Conservation (phyloP, 2,888 invertebrate species). For the Busseola fusca region DNA sequence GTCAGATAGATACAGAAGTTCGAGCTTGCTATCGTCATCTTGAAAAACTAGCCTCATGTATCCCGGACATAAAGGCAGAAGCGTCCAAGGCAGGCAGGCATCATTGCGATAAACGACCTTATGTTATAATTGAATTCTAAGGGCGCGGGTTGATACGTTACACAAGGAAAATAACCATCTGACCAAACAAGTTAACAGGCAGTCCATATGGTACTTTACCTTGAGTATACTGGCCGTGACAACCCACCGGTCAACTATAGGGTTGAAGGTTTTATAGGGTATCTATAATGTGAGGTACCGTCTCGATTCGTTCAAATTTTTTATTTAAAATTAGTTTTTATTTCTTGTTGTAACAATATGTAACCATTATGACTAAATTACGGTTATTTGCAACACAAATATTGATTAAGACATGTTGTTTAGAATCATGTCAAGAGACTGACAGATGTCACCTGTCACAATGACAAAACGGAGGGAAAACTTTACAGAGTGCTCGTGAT, state of each 20-base stretch:
- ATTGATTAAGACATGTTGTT: not conserved
- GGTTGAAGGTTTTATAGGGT: not conserved
- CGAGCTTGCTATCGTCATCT: not conserved
- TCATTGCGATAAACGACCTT: not conserved
- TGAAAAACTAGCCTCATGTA: not conserved
- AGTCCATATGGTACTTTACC: not conserved
- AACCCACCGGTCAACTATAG: not conserved
- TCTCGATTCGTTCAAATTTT: not conserved
- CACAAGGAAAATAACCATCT: not conserved
- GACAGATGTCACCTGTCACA: not conserved
- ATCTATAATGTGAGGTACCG: not conserved
- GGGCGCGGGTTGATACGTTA: not conserved
- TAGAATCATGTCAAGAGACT: not conserved
- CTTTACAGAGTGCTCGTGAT: not conserved
- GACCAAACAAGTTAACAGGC: constrained; percentile 6
- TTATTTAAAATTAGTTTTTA: not conserved
- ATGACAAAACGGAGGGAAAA: not conserved
- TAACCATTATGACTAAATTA: not conserved
- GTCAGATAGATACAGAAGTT: not conserved
- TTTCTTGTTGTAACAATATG: not conserved
- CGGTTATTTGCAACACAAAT: not conserved
- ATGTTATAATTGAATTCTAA: not conserved
- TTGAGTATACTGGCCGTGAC: constrained; percentile 8
- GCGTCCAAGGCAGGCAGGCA: not conserved
- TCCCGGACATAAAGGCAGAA: not conserved